A percentile compares a stretch with the other conserved stretches of the same genome.
phyloP scores from a whole-genome alignment of 2,888 invertebrate genomes.

The Euplexia lucipara region DNA sequence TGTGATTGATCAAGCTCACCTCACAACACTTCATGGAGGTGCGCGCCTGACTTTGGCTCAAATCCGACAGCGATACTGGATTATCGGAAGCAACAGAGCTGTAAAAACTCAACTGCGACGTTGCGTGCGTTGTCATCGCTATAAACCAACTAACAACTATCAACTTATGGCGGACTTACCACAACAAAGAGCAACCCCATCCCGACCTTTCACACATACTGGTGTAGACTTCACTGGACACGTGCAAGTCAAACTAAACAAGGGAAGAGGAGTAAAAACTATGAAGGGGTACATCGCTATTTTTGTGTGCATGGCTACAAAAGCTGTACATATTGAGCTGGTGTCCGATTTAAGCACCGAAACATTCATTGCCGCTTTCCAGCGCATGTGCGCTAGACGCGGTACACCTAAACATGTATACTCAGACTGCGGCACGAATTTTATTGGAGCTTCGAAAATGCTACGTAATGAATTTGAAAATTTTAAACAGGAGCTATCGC shows the following conservation, averaged over 20 bases:
- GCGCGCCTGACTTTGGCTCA: no score
- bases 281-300: neutral
- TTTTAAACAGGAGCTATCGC: neutral
- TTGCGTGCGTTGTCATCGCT: neutral
- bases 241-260: no score
- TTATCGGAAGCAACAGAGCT: neutral
- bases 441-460: neutral
- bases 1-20: constrained; percentile 3
- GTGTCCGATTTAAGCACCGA: neutral
- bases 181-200: neutral
- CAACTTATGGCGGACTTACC: no score
- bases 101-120: neutral
- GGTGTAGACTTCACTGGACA: neutral
- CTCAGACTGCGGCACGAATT: constrained; percentile 3
- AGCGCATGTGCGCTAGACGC: neutral
- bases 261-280: no score
- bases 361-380: neutral
- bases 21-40: no score
- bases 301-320: constrained; percentile 3
- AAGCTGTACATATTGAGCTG: constrained; percentile 5
- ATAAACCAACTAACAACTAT: neutral
- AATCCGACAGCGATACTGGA: no score
- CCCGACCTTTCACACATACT: neutral
- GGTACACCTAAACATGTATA: neutral
- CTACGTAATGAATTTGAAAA: neutral